Base-by-base conservation (phyloP, 1,140 invertebrate genomes). In the Temnothorax longispinosus region DNA sequence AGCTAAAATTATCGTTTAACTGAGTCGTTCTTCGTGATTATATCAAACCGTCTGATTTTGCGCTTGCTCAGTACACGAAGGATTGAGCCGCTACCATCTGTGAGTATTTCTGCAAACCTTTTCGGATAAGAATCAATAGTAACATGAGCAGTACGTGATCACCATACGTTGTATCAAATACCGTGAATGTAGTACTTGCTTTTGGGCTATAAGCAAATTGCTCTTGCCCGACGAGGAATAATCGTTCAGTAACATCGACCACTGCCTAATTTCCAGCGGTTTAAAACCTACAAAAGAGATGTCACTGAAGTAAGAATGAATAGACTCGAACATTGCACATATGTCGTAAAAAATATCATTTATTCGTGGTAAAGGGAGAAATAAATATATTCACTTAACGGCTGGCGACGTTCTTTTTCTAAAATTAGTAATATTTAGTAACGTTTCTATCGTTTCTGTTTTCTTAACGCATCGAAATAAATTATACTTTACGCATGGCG, bases 31-130 rank as follows among this genome's bases (percentile, higher is more conserved):
- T 11, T 47, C 3, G 35, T 41, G 62, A 80, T 54, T 67, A 15
- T 67, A 27, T 13, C 6, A 52, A 54, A 27, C 47, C 1, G n/a
- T n/a, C 47, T 54, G 44, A 65, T 18, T 80, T 54, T 27, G 77
- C 77, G 77, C 62, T 80, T 80, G 77, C 77, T 80, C 47, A 54
- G 62, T 80, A 10, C 58, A 15, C 35, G n/a, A 47, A 77, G 32
- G 6, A 13, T 41, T 27, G 3, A 54, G 2, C 18, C 44, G 27
- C 32, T 65, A 65, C 58, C 32, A 52, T 67, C 62, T 67, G n/a
- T 18, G 44, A 67, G 13, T 67, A 54, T n/a, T n/a, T 27, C 3
- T 52, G 18, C 21, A 67, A 54, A 67, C 62, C 5, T 13, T 80
- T 67, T 80, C 6, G 27, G 3, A 67, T 52, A 41, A 54, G 11